phyloP scores from a whole-genome alignment of 2,888 invertebrate species.

The Tinea semifulvella region DNA sequence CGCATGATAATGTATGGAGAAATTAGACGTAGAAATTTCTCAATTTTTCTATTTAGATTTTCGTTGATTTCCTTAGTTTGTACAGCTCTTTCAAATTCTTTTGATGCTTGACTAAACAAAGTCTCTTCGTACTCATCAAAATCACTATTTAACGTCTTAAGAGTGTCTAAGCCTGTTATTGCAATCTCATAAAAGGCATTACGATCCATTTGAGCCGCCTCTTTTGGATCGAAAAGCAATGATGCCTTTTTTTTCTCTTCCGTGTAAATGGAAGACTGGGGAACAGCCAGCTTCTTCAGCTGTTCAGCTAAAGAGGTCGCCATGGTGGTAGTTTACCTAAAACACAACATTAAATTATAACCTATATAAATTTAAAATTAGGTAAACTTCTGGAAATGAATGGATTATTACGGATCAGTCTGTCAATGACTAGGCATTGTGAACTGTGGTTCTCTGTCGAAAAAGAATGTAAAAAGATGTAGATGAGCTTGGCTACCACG shows the following conservation, averaged over 20 bases:
- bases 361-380: too few relatives aligned
- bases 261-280: conserved; percentile 74
- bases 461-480: too few relatives aligned
- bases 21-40: conserved; percentile 79
- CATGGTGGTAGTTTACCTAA: conserved; percentile 26
- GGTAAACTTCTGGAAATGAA: too few relatives aligned
- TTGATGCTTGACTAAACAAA: conserved; percentile 80
- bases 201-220: conserved; percentile 86
- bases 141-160: conserved; percentile 74
- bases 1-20: conserved; percentile 91
- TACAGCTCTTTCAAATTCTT: conserved; percentile 83
- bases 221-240: conserved; percentile 87
- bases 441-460: too few relatives aligned
- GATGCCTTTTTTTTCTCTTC: conserved; percentile 80
- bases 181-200: conserved; percentile 90
- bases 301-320: conserved; percentile 82
- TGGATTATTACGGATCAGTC: too few relatives aligned
- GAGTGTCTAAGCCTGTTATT: conserved; percentile 83
- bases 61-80: conserved; percentile 78
- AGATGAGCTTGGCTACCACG: too few relatives aligned
- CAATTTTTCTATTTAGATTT: conserved; percentile 77
- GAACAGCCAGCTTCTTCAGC: conserved; percentile 75
- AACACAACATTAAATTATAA: too few relatives aligned
- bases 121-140: conserved; percentile 79
- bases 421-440: too few relatives aligned